A percentile compares a stretch with the other conserved stretches of the same genome.
Conservation (phyloP, 2,113 vertebrate species). For the Tympanuchus pallidicinctus region DNA sequence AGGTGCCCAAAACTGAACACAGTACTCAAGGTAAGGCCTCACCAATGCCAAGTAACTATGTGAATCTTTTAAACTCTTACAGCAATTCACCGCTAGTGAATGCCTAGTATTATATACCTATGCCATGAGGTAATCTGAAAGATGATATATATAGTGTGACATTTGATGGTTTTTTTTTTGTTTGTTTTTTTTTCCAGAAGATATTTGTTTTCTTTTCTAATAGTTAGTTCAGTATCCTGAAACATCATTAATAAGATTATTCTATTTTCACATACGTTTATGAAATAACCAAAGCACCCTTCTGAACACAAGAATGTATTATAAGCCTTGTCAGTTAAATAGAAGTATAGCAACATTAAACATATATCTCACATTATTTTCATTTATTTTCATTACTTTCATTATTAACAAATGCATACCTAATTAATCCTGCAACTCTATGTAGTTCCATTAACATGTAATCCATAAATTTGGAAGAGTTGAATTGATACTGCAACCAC, state of each 20-base stretch:
- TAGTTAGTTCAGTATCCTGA: background rate
- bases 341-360: background rate
- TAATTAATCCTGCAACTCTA: background rate
- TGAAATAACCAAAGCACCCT: background rate
- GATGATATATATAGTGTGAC: background rate
- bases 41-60: too few relatives aligned
- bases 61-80: background rate
- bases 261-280: rapidly evolving
- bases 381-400: background rate
- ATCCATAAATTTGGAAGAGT: background rate
- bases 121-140: background rate
- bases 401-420: background rate
- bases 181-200: too few relatives aligned
- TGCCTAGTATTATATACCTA: background rate
- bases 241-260: background rate
- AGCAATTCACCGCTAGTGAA: background rate
- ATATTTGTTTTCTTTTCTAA: background rate
- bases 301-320: background rate
- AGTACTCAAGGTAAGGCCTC: too few relatives aligned
- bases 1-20: too few relatives aligned
- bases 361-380: background rate
- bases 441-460: background rate
- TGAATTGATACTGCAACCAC: background rate
- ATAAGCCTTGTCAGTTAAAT: background rate
- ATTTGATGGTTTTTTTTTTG: background rate